These are phyloP conservation scores for Limnephilus auricula DNA, from an alignment of 2,888 invertebrate species.

Conservation along the genomic window DNA sequence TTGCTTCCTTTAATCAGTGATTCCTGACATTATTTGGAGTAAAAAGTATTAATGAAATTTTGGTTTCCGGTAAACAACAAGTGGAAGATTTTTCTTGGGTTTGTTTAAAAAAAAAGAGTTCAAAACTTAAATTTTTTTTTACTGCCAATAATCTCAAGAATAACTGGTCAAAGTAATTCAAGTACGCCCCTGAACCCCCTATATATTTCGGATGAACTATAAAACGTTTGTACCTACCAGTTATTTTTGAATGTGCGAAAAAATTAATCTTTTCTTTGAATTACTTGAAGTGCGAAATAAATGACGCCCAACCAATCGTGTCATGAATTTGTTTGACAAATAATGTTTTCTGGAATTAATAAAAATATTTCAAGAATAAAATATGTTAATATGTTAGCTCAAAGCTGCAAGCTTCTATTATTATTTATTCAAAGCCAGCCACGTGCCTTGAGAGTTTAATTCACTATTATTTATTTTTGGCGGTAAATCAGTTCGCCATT, in stretches of 20 bases:
- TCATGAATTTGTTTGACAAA: not conserved
- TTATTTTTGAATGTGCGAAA: not conserved
- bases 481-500: constrained; percentile 30
- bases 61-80: too few species aligned
- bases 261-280: not conserved
- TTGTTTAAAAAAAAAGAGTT: too few species aligned
- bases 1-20: too few species aligned
- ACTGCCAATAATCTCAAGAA: too few species aligned
- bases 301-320: not conserved
- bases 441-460: constrained; percentile 21
- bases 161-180: too few species aligned
- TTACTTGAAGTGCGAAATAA: not conserved
- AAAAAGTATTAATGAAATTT: too few species aligned
- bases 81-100: too few species aligned
- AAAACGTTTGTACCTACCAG: not conserved
- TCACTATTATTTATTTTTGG: constrained; percentile 23
- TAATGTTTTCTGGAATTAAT: not conserved
- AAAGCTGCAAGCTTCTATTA: not conserved
- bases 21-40: too few species aligned
- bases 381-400: not conserved
- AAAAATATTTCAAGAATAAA: not conserved
- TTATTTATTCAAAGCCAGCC: not conserved
- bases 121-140: too few species aligned
- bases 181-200: too few species aligned
- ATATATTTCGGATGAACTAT: not conserved